Evolutionary conservation across 2,888 invertebrate genomes (phyloP).

Genomic region (Zele albiditarsus): DNA sequence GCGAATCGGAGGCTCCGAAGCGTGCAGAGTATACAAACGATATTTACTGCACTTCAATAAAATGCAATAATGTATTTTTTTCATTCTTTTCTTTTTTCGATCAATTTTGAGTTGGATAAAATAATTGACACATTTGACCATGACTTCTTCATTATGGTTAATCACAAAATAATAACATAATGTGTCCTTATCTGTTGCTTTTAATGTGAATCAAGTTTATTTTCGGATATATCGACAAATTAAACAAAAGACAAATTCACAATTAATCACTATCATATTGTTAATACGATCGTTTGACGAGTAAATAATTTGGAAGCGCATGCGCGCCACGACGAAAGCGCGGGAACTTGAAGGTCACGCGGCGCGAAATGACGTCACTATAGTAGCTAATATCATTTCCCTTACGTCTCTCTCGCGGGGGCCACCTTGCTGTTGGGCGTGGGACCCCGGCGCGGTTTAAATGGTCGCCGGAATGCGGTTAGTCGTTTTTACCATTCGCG

Average conservation of each 20-base stretch:
- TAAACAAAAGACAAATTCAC: neutral
- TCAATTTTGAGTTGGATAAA: slow-evolving; percentile 6
- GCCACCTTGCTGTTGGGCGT: slow-evolving; percentile 63
- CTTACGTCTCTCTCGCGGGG: slow-evolving; percentile 5
- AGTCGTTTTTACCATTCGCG: slow-evolving; percentile 63
- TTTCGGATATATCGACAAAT: neutral
- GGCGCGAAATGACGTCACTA: slow-evolving; percentile 49
- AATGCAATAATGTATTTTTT: neutral
- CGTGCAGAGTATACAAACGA: neutral
- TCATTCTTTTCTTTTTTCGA: neutral
- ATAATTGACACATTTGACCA: neutral
- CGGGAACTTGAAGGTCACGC: slow-evolving; percentile 70
- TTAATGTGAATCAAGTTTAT: neutral
- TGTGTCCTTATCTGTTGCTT: neutral
- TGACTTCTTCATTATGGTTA: neutral
- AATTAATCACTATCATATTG: slow-evolving; percentile 17
- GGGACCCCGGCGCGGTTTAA: slow-evolving; percentile 68
- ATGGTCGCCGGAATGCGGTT: slow-evolving; percentile 71
- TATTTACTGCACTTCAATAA: neutral
- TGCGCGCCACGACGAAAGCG: slow-evolving; percentile 56
- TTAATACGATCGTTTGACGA: neutral
- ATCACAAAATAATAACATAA: neutral
- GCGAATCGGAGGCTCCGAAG: neutral
- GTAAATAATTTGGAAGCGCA: slow-evolving; percentile 27
- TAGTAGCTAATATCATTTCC: slow-evolving; percentile 45